phyloP scores from a whole-genome alignment of 2,113 vertebrate genomes.

The Apteryx mantelli region DNA sequence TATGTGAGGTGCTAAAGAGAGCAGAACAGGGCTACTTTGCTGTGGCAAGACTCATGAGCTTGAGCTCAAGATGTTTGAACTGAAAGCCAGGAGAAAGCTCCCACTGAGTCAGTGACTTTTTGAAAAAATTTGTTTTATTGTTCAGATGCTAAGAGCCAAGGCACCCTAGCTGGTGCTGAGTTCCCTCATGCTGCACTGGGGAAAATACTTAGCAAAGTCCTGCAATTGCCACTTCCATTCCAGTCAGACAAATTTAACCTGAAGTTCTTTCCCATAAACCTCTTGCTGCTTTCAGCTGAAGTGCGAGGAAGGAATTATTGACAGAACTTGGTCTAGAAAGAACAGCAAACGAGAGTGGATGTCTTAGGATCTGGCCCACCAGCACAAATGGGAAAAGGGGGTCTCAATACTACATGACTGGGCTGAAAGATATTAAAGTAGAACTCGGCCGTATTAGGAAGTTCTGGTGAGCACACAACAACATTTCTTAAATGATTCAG shows the following conservation, averaged over 20 bases:
- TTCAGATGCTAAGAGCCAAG: not conserved
- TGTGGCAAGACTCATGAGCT: not conserved
- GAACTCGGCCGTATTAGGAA: not conserved
- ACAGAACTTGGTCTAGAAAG: not conserved
- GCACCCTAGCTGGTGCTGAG: not conserved
- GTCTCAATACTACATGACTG: not conserved
- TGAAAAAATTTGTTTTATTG: not conserved
- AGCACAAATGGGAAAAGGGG: not conserved
- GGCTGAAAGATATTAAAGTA: not conserved
- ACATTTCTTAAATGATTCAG: not conserved
- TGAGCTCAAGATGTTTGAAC: not conserved
- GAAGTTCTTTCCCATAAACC: not conserved
- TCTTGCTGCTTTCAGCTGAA: not conserved
- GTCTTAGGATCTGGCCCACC: not conserved
- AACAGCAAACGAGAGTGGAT: not conserved
- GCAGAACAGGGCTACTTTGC: not conserved
- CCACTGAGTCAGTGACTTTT: not conserved
- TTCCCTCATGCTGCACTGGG: rapidly evolving
- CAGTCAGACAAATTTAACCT: not conserved
- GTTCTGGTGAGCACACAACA: not conserved
- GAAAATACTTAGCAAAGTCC: not conserved
- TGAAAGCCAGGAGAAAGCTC: not conserved
- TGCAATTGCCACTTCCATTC: not conserved
- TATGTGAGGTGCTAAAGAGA: not conserved
- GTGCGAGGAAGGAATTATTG: not conserved